Evolutionary conservation across 2,888 invertebrate species (phyloP), one percentile per base, ranked within the genome.

Genomic region (Tenthredo scrophulariae): DNA sequence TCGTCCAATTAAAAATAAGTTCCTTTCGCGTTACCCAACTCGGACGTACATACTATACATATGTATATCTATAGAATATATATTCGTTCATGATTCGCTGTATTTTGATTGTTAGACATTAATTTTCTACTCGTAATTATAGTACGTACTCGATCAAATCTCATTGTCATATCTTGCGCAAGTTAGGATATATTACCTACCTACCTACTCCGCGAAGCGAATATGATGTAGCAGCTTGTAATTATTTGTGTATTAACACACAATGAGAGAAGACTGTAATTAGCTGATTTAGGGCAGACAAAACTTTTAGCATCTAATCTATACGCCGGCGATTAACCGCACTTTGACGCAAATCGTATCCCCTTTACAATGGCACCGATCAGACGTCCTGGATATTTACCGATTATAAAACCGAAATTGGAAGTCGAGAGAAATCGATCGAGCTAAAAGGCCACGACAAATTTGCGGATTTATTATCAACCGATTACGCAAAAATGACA

Each of bases 291-390:
- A 37, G 72, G 37, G 43, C 40, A 74, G 40, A 43, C 43, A 29
- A 43, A 62, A 74, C 10, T 74, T 74, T 74, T 74, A 74, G 43
- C 72, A 74, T 74, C 72, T 74, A 43, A 74, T 43, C 18, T 74
- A 9, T 74, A n/a, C 37, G 18, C 26, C 37, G 70, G 70, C 33
- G n/a, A 37, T 70, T 70, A 37, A 37, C 70, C 33, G 70, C 37
- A 65, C 22, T 65, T 65, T 18, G 50, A 50, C 50, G 65, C 67
- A 13, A 26, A 67, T 54, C n/a, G 18, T n/a, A 54, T 54, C 37
- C 7, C 37, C 4, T 70, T 70, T 37, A 33, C n/a, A 37, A 70
- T n/a, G 29, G 18, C 9, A n/a, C 37, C 54, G 54, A 54, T 46
- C 46, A 13, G 26, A 37, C 37, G 13, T 70, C 7, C 37, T 33